These are phyloP conservation scores for Leucania comma DNA, from an alignment of 2,888 invertebrate genomes.

Conservation along the genomic window DNA sequence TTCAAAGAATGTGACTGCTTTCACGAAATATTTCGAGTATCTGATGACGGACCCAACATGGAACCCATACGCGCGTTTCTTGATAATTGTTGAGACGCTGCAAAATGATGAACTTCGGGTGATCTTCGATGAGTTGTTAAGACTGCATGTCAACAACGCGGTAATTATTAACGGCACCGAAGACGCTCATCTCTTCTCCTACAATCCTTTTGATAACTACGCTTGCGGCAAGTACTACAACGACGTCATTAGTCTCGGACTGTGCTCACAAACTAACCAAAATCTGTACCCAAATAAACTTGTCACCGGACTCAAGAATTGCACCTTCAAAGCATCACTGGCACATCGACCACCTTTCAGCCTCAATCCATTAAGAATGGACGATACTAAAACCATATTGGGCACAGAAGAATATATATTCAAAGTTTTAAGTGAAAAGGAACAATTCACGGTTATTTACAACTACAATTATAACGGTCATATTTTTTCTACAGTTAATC, in stretches of 20 bases:
- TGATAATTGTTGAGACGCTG: background rate
- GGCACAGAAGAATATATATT: slow-evolving; percentile 59
- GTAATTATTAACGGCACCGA: slow-evolving; percentile 58
- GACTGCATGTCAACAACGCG: background rate
- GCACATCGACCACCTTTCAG: slow-evolving; percentile 76
- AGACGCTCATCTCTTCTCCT: slow-evolving; percentile 73
- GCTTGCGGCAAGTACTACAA: background rate
- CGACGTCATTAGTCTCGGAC: background rate
- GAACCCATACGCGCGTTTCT: background rate
- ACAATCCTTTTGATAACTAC: slow-evolving; percentile 53
- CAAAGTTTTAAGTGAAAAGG: slow-evolving; percentile 46
- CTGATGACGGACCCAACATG: background rate
- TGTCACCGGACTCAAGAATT: slow-evolving; percentile 72
- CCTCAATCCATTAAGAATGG: slow-evolving; percentile 61
- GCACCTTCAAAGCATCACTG: slow-evolving; percentile 71
- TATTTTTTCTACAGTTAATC: slow-evolving; percentile 35
- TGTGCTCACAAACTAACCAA: background rate
- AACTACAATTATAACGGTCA: slow-evolving; percentile 38
- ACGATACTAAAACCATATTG: slow-evolving; percentile 28
- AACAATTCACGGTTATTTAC: slow-evolving; percentile 48
- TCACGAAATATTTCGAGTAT: background rate
- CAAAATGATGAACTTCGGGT: background rate
- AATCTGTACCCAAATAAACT: slow-evolving; percentile 71
- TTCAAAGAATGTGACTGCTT: background rate
- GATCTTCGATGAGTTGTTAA: background rate